A percentile compares a stretch with the other conserved stretches of the same genome.
Evolutionary conservation across 2,888 invertebrate genomes (phyloP).

Genomic region (Catonia carolina): DNA sequence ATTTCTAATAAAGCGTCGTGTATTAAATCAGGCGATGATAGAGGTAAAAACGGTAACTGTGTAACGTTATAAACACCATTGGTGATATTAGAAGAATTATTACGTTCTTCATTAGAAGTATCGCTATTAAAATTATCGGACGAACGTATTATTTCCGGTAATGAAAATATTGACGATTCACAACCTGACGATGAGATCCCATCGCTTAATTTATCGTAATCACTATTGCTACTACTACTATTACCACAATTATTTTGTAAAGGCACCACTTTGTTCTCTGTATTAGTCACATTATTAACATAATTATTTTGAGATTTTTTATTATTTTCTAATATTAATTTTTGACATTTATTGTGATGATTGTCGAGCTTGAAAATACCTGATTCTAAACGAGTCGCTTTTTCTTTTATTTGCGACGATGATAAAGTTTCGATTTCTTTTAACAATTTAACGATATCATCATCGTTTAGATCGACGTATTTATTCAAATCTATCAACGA

Average conservation of each 20-base stretch:
- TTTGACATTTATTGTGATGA: constrained; percentile 31
- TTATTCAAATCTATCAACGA: constrained; percentile 47
- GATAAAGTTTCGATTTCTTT: constrained; percentile 43
- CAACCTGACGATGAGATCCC: not conserved
- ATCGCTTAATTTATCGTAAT: not conserved
- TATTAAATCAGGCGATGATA: constrained; percentile 34
- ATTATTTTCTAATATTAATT: constrained; percentile 26
- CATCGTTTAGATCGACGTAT: constrained; percentile 36
- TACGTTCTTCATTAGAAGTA: not conserved
- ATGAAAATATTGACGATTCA: not conserved
- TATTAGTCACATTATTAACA: constrained; percentile 26
- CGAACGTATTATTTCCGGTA: not conserved
- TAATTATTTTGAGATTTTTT: too few species aligned
- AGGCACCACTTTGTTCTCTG: too few species aligned
- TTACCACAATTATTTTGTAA: constrained; percentile 13
- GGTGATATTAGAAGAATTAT: not conserved
- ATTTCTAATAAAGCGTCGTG: constrained; percentile 49
- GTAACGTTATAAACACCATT: constrained; percentile 12
- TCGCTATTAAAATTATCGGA: too few species aligned
- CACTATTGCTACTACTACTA: not conserved
- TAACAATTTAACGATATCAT: constrained; percentile 42
- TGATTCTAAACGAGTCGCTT: constrained; percentile 47
- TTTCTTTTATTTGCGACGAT: constrained; percentile 42
- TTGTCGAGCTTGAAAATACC: constrained; percentile 53
- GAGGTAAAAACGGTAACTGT: constrained; percentile 32